Conservation (phyloP, 2,113 vertebrate species). For the Salvelinus fontinalis region DNA sequence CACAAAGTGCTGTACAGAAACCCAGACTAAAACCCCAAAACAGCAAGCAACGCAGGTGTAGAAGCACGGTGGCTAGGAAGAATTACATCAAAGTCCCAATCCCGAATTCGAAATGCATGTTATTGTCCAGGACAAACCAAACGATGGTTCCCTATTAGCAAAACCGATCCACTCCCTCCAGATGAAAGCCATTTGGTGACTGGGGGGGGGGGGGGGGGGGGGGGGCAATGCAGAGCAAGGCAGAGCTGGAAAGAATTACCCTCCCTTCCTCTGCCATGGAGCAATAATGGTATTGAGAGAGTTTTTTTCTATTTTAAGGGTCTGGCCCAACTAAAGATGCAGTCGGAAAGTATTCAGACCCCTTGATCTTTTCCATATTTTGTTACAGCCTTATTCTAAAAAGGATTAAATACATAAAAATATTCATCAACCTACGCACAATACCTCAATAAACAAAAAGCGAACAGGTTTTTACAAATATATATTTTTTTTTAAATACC, state of each 20-base stretch:
- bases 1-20: too few relatives aligned
- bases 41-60: too few relatives aligned
- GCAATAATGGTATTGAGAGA: slow-evolving; percentile 33
- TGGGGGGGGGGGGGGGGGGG: slow-evolving; percentile 18
- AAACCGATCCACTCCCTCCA: slow-evolving; percentile 52
- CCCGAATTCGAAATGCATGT: slow-evolving; percentile 2
- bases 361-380: too few relatives aligned
- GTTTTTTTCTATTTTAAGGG: slow-evolving; percentile 27
- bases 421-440: too few relatives aligned
- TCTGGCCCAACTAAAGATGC: neutral
- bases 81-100: slow-evolving; percentile 30
- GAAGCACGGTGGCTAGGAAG: neutral
- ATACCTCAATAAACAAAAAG: too few relatives aligned
- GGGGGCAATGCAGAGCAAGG: slow-evolving; percentile 44
- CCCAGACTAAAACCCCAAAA: too few relatives aligned
- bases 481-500: too few relatives aligned
- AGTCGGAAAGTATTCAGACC: too few relatives aligned
- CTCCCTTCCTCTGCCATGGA: slow-evolving; percentile 11
- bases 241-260: slow-evolving; percentile 67
- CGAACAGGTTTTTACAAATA: too few relatives aligned
- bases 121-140: slow-evolving; percentile 53
- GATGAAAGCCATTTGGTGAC: slow-evolving; percentile 71
- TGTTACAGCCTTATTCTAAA: too few relatives aligned
- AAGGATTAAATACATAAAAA: too few relatives aligned
- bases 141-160: slow-evolving; percentile 42